phyloP scores from a whole-genome alignment of 2,797 vertebrate species.

The Morelia viridis region DNA sequence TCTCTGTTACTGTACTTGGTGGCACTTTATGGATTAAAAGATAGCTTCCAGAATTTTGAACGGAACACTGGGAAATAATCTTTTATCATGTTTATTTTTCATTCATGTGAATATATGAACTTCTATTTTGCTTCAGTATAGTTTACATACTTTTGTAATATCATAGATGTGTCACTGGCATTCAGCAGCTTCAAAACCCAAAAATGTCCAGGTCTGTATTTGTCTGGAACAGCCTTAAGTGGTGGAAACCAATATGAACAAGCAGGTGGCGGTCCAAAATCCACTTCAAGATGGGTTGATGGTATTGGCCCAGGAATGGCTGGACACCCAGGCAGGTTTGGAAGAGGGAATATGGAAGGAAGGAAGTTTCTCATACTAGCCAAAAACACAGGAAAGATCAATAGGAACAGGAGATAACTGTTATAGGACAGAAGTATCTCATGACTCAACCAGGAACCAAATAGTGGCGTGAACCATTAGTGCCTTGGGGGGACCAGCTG shows the following conservation, averaged over 20 bases:
- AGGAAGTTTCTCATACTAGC: background rate
- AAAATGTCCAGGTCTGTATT: background rate
- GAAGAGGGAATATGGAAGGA: background rate
- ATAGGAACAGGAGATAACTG: background rate
- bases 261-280: background rate
- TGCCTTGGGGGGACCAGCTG: background rate
- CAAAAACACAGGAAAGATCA: background rate
- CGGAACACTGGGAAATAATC: background rate
- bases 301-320: background rate
- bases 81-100: background rate
- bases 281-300: background rate
- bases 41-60: background rate
- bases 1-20: background rate
- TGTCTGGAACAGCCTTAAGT: background rate
- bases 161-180: background rate
- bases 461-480: background rate
- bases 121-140: background rate
- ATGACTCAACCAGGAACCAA: background rate
- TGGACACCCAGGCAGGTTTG: background rate
- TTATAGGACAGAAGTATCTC: background rate
- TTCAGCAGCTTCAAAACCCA: background rate
- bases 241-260: no score
- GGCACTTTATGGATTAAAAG: background rate
- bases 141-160: background rate
- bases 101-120: background rate